These are phyloP conservation scores for Aleiodes testaceus DNA, from an alignment of 2,888 invertebrate species.

Conservation along the genomic window DNA sequence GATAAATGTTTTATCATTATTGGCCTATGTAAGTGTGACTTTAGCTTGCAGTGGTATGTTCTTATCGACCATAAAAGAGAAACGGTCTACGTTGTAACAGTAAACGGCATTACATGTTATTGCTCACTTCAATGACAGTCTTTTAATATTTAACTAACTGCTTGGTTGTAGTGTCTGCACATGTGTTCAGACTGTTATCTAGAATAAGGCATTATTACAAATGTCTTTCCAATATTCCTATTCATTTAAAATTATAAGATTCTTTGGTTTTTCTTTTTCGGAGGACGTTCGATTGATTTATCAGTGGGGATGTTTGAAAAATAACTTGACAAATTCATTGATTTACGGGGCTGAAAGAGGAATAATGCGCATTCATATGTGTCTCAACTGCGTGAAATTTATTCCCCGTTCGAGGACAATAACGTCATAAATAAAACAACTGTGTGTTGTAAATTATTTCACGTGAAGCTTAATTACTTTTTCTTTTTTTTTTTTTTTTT, in stretches of 20 bases:
- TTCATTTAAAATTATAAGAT: background rate
- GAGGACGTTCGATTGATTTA: slow-evolving; percentile 13
- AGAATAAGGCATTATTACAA: slow-evolving; percentile 27
- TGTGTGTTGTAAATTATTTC: slow-evolving; percentile 2
- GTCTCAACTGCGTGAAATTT: slow-evolving; percentile 27
- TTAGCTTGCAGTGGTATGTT: slow-evolving; percentile 47
- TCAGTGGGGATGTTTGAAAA: slow-evolving; percentile 1
- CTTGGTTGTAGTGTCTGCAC: slow-evolving; percentile 40
- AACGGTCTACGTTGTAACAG: slow-evolving; percentile 51
- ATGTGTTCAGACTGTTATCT: slow-evolving; percentile 36
- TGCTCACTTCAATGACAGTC: slow-evolving; percentile 52
- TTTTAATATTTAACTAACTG: slow-evolving; percentile 50
- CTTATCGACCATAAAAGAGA: slow-evolving; percentile 53
- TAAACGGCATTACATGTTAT: slow-evolving; percentile 54
- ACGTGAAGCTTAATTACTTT: background rate
- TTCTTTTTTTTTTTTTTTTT: no score
- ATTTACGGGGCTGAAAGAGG: slow-evolving; percentile 23
- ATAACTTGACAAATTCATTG: slow-evolving; percentile 32
- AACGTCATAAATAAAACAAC: slow-evolving; percentile 20
- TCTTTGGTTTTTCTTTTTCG: background rate
- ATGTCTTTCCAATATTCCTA: slow-evolving; percentile 7
- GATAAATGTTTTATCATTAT: slow-evolving; percentile 6
- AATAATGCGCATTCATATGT: slow-evolving; percentile 16
- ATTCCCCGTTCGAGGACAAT: slow-evolving; percentile 9
- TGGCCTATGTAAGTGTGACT: slow-evolving; percentile 36